Percentiles rank a stretch among this genome's conserved stretches.
Evolutionary conservation across 2,113 vertebrate species (phyloP).

Genomic region (Thymallus thymallus): DNA sequence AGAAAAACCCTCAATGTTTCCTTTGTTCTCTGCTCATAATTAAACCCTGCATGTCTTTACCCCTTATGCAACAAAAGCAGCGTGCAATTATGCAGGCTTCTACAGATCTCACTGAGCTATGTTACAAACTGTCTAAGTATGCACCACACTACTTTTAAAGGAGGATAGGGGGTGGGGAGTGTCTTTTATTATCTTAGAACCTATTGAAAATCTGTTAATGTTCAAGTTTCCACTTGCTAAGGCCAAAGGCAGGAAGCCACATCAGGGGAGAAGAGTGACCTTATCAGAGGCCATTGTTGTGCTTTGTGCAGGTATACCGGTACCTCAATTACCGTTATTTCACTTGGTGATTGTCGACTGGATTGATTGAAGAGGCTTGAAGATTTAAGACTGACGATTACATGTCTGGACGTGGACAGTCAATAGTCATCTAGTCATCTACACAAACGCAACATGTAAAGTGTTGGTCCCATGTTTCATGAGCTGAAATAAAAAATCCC

Average conservation of each 20-base stretch:
- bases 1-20: constrained; percentile 55
- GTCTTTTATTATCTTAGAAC: neutral
- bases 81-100: constrained; percentile 51
- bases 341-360: neutral
- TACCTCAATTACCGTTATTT: neutral
- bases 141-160: neutral
- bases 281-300: neutral
- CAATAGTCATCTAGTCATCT: no score
- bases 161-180: neutral
- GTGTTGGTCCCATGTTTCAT: no score
- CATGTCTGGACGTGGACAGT: neutral
- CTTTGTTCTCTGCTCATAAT: constrained; percentile 64
- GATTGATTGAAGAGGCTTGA: neutral
- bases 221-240: neutral
- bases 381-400: neutral
- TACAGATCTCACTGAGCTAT: constrained; percentile 25
- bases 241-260: neutral
- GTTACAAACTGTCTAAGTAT: constrained; percentile 4
- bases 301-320: neutral
- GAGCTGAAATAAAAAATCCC: no score
- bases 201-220: neutral
- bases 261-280: neutral
- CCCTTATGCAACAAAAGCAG: constrained; percentile 47
- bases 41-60: constrained; percentile 48
- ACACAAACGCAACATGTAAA: no score